Conservation (phyloP, 2,113 vertebrate species). For the Buteo buteo region DNA sequence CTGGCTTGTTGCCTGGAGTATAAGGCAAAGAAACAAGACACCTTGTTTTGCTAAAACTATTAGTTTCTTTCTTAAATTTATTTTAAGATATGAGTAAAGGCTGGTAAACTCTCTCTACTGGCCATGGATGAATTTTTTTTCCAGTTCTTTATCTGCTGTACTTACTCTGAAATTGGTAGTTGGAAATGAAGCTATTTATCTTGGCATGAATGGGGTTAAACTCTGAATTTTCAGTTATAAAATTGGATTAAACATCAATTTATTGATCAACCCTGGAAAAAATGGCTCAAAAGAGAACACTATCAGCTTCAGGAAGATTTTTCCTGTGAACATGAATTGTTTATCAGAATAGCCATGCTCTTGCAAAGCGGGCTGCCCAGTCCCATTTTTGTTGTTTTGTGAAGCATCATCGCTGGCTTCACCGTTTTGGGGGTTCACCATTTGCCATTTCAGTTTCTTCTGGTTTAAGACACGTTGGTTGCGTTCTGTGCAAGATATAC, state of each 20-base stretch:
- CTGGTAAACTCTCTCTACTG: background rate
- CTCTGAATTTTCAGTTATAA: background rate
- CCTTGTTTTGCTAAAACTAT: background rate
- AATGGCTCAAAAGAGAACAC: background rate
- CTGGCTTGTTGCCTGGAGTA: background rate
- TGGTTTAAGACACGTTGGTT: background rate
- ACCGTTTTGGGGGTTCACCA: background rate
- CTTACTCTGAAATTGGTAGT: background rate
- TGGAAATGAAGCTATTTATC: background rate
- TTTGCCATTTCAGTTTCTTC: background rate
- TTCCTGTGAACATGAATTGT: background rate
- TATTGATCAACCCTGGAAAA: background rate
- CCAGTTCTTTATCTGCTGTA: background rate
- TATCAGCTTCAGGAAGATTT: background rate
- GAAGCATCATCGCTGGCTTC: background rate
- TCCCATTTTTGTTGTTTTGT: background rate
- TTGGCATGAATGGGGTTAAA: background rate
- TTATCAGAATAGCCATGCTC: background rate
- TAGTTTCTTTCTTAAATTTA: background rate
- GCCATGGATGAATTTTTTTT: background rate
- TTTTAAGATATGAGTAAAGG: background rate
- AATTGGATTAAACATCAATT: background rate
- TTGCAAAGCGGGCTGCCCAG: background rate
- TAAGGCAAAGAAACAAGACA: background rate
- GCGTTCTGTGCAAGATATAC: background rate